Evolutionary conservation across 2,113 vertebrate genomes (phyloP).

Genomic region (Columba janthina): DNA sequence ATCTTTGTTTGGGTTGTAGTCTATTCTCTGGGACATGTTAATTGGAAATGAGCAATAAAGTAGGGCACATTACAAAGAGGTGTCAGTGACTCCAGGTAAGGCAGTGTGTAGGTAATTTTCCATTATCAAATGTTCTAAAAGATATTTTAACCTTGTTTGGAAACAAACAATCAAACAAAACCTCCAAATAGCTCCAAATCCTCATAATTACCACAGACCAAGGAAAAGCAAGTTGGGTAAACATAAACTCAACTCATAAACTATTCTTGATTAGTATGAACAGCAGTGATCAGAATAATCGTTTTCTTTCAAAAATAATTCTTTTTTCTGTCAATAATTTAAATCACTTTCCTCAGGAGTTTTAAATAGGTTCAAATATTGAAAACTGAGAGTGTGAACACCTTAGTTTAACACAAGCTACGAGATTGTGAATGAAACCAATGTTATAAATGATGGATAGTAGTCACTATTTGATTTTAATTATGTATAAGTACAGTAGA

Average conservation of each 20-base stretch:
- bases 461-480: background rate
- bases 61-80: background rate
- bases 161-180: slow-evolving; percentile 19
- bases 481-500: background rate
- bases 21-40: background rate
- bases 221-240: slow-evolving; percentile 6
- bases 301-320: background rate
- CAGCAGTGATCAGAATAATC: fast-evolving
- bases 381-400: background rate
- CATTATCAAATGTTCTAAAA: background rate
- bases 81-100: background rate
- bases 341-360: background rate
- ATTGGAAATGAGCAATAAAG: background rate
- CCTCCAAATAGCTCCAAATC: background rate
- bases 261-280: background rate
- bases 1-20: background rate
- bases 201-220: background rate
- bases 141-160: background rate
- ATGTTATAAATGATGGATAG: background rate
- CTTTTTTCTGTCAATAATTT: background rate
- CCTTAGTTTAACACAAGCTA: background rate
- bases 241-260: background rate
- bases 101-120: background rate
- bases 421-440: fast-evolving
- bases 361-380: background rate